Evolutionary conservation across 92 coral and sea anemone species (phyloP).

Genomic region (Palythoa heliodiscus): DNA sequence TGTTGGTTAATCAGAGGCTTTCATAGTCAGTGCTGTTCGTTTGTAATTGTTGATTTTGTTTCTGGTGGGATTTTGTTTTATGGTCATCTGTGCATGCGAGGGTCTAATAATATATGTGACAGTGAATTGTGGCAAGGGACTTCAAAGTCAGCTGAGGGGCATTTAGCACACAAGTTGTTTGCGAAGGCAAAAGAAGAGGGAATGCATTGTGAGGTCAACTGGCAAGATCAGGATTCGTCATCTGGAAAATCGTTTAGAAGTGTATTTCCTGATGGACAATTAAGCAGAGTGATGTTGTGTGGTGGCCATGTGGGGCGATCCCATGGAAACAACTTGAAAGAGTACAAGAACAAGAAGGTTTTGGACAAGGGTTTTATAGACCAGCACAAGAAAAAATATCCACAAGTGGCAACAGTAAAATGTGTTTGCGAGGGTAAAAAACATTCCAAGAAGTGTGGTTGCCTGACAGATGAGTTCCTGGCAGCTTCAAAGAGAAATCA

Average conservation of each 20-base stretch:
- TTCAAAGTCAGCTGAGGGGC: not conserved
- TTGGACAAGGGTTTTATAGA: slow-evolving; percentile 5
- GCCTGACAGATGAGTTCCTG: too few species aligned
- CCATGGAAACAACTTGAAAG: slow-evolving; percentile 5
- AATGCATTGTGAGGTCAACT: not conserved
- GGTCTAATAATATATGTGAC: not conserved
- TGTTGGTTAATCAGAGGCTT: slow-evolving; percentile 50
- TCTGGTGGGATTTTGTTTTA: not conserved
- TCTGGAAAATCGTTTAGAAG: not conserved
- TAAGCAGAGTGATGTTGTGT: slow-evolving; percentile 2
- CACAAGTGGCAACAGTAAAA: too few species aligned
- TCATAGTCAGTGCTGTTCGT: slow-evolving; percentile 11
- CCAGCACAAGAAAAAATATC: not conserved
- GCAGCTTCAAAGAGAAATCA: too few species aligned
- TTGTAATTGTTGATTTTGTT: slow-evolving; percentile 29
- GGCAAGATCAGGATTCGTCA: slow-evolving; percentile 1
- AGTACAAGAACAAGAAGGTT: not conserved
- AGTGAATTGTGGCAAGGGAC: slow-evolving; percentile 4
- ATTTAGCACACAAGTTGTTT: not conserved
- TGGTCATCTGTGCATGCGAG: slow-evolving; percentile 5
- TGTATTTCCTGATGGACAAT: not conserved
- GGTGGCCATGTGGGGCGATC: slow-evolving; percentile 8
- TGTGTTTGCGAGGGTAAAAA: too few species aligned
- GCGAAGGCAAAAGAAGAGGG: slow-evolving; percentile 2
- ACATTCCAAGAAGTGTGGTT: too few species aligned